phyloP scores from a whole-genome alignment of 1,140 invertebrate species.

The Aphelenchoides besseyi region DNA sequence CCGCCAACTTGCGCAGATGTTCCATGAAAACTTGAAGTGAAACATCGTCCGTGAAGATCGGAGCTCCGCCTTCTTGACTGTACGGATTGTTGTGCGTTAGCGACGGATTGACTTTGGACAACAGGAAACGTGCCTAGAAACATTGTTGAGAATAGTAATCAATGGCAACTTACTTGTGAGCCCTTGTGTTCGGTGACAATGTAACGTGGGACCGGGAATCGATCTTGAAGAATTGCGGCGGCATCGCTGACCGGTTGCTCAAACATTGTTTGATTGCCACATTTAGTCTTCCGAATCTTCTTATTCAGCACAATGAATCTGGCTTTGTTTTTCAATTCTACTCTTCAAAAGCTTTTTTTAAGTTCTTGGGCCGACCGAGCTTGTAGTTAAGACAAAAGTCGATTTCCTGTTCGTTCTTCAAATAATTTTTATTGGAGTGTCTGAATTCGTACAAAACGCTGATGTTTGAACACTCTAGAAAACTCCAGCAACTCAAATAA shows the following conservation, averaged over 20 bases:
- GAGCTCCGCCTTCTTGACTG: slow-evolving; percentile 82
- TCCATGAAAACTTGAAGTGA: slow-evolving; percentile 99
- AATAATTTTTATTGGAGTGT: too few relatives aligned
- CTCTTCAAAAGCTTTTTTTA: too few relatives aligned
- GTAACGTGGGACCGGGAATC: slow-evolving; percentile 97
- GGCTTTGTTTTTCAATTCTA: too few relatives aligned
- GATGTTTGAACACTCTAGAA: too few relatives aligned
- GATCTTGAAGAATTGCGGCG: slow-evolving; percentile 84
- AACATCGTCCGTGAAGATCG: slow-evolving; percentile 97
- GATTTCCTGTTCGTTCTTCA: too few relatives aligned
- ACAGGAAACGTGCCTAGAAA: slow-evolving; percentile 84
- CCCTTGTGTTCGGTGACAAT: slow-evolving; percentile 98
- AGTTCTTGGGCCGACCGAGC: too few relatives aligned
- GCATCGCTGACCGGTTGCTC: slow-evolving; percentile 95
- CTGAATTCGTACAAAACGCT: too few relatives aligned
- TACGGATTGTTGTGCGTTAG: slow-evolving; percentile 91
- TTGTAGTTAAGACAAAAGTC: too few relatives aligned
- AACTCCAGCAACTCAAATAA: too few relatives aligned
- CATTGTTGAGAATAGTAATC: background rate
- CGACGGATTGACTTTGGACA: slow-evolving; percentile 99
- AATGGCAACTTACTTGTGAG: slow-evolving; percentile 70
- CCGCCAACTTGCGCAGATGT: slow-evolving; percentile 95
- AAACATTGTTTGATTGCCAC: slow-evolving; percentile 88
- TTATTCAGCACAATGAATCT: too few relatives aligned
- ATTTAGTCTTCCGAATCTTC: too few relatives aligned